These are phyloP conservation scores for Dipodomys spectabilis DNA, from an alignment of 2,113 vertebrate genomes.

Conservation along the genomic window DNA sequence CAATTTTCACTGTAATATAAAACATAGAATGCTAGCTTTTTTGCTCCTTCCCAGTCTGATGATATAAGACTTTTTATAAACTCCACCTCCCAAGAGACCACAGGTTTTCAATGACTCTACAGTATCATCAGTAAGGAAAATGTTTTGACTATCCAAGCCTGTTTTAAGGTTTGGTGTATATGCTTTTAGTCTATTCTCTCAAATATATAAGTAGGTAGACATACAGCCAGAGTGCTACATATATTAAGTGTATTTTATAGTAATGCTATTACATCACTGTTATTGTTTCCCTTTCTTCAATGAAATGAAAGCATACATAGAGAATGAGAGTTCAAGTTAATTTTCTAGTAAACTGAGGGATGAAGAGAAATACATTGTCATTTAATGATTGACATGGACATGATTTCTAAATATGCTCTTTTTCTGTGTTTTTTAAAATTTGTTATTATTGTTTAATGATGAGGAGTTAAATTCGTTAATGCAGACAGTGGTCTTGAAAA, in stretches of 20 bases:
- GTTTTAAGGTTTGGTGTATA: background rate
- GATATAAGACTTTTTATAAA: background rate
- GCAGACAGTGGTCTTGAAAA: background rate
- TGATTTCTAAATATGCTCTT: background rate
- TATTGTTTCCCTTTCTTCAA: background rate
- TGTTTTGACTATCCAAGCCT: background rate
- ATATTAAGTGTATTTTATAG: background rate
- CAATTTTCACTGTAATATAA: background rate
- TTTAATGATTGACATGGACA: background rate
- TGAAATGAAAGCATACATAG: background rate
- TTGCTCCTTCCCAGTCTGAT: background rate
- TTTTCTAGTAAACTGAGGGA: constrained; percentile 30
- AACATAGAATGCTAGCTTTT: background rate
- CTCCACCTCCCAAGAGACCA: background rate
- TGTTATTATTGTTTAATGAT: background rate
- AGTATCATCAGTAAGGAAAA: constrained; percentile 34
- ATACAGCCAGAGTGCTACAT: background rate
- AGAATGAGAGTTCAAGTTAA: constrained; percentile 1
- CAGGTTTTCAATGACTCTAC: constrained; percentile 19
- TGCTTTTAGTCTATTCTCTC: constrained; percentile 6
- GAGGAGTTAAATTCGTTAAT: background rate
- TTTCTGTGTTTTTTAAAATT: background rate
- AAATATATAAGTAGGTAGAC: background rate
- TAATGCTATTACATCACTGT: background rate
- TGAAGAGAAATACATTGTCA: background rate